Evolutionary conservation across 2,113 vertebrate genomes (phyloP).

Genomic region (Morone saxatilis): DNA sequence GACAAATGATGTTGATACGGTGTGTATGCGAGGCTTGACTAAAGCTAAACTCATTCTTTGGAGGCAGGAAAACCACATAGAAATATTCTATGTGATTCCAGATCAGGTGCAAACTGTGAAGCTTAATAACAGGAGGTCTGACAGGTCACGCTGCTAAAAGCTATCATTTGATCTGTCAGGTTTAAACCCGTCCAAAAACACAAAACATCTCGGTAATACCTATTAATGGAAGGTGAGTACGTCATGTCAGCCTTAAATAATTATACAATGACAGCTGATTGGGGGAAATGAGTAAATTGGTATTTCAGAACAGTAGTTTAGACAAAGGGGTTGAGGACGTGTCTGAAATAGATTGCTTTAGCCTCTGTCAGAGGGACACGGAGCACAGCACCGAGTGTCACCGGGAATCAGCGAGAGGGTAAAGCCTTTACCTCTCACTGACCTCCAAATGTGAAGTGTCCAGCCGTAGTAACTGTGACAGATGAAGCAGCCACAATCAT

Average conservation of each 20-base stretch:
- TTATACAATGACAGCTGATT: constrained; percentile 49
- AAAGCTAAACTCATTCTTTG: constrained; percentile 56
- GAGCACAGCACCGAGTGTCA: constrained; percentile 55
- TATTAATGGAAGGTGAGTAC: constrained; percentile 51
- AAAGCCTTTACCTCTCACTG: constrained; percentile 66
- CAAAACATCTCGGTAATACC: constrained; percentile 16
- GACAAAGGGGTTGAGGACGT: constrained; percentile 44
- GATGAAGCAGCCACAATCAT: constrained; percentile 61
- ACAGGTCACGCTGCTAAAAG: constrained; percentile 27
- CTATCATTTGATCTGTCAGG: constrained; percentile 32
- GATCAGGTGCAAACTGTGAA: constrained; percentile 35
- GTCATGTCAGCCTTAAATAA: constrained; percentile 53
- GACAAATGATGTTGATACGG: constrained; percentile 73
- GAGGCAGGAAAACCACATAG: constrained; percentile 22
- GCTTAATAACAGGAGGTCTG: constrained; percentile 50
- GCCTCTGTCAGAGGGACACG: constrained; percentile 51
- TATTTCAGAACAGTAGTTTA: constrained; percentile 47
- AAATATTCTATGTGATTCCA: constrained; percentile 41
- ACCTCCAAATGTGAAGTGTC: constrained; percentile 68
- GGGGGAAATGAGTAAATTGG: constrained; percentile 34
- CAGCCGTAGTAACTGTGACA: constrained; percentile 61
- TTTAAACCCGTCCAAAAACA: constrained; percentile 26
- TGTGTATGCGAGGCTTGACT: constrained; percentile 66
- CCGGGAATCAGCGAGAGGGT: constrained; percentile 58
- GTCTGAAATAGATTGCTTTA: constrained; percentile 61